Conservation (phyloP, 2,888 invertebrate species). For the Himalopsyche kuldschensis region DNA sequence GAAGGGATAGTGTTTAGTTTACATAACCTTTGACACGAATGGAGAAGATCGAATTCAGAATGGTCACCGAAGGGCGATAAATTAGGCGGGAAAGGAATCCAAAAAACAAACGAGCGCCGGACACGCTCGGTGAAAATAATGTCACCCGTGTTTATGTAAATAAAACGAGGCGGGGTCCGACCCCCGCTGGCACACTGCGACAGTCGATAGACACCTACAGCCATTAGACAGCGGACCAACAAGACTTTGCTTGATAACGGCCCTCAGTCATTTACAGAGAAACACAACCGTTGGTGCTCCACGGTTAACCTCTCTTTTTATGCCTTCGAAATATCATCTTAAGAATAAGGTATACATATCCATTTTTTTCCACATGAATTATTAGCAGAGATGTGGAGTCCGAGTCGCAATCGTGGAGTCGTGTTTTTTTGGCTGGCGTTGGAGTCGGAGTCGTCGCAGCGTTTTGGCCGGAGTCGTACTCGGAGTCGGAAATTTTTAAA, state of each 20-base stretch:
- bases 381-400: too few species aligned
- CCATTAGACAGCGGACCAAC: background rate
- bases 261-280: background rate
- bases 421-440: too few species aligned
- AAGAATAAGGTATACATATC: too few species aligned
- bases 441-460: too few species aligned
- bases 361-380: too few species aligned
- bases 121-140: slow-evolving; percentile 27
- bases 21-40: background rate
- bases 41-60: background rate
- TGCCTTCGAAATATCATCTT: too few species aligned
- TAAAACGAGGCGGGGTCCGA: slow-evolving; percentile 20
- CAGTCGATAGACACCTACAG: background rate
- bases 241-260: background rate
- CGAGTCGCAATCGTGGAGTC: too few species aligned
- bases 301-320: too few species aligned
- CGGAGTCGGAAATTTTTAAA: too few species aligned
- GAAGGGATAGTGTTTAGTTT: background rate
- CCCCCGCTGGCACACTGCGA: slow-evolving; percentile 18
- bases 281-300: too few species aligned
- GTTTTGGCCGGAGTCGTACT: too few species aligned
- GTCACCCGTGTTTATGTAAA: slow-evolving; percentile 38
- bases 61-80: background rate
- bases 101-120: background rate
- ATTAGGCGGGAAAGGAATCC: background rate